A percentile compares a stretch with the other conserved stretches of the same genome.
Evolutionary conservation across 2,797 vertebrate genomes (phyloP).

Genomic region (Podarcis siculus): DNA sequence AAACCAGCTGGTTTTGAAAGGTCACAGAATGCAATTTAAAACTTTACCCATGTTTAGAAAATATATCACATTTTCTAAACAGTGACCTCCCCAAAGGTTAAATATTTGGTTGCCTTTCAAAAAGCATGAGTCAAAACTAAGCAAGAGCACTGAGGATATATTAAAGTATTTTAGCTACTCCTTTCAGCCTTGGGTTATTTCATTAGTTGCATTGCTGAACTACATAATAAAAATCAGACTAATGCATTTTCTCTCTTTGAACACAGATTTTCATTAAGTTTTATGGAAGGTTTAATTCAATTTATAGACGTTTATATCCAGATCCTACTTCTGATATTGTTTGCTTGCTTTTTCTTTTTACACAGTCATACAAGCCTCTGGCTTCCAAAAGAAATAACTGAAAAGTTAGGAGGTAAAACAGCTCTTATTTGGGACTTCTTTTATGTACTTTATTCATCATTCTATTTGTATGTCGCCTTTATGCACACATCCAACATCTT

Average conservation of each 20-base stretch:
- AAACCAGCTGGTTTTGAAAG: neutral
- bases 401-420: neutral
- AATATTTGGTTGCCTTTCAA: neutral
- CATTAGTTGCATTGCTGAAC: slow-evolving; percentile 52
- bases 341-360: neutral
- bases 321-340: slow-evolving; percentile 18
- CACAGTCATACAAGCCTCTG: neutral
- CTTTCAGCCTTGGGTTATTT: neutral
- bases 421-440: too few relatives aligned
- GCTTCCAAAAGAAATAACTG: neutral
- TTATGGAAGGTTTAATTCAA: slow-evolving; percentile 40
- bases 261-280: slow-evolving; percentile 42
- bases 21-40: neutral
- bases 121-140: neutral
- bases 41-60: neutral
- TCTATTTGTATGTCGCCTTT: too few relatives aligned
- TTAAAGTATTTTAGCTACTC: neutral
- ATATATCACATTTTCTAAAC: neutral
- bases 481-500: too few relatives aligned
- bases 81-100: neutral
- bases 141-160: neutral
- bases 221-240: slow-evolving; percentile 48
- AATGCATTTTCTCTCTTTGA: slow-evolving; percentile 35
- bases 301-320: slow-evolving; percentile 2
- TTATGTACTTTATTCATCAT: too few relatives aligned